Evolutionary conservation across 1,140 invertebrate species (phyloP).

Genomic region (Chymomyza costata): DNA sequence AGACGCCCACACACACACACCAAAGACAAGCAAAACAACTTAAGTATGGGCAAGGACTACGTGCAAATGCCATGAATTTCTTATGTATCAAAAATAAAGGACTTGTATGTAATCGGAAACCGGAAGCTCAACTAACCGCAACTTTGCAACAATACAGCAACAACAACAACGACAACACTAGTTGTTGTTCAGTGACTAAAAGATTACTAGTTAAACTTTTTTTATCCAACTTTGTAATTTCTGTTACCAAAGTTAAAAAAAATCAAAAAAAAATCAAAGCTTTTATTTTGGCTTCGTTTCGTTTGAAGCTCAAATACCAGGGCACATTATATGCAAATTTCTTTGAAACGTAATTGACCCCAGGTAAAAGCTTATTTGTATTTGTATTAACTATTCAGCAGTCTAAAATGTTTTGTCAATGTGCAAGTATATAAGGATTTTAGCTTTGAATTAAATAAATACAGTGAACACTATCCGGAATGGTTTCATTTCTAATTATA

Average conservation of each 20-base stretch:
- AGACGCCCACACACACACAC: slow-evolving; percentile 28
- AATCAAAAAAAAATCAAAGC: no score
- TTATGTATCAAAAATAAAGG: slow-evolving; percentile 51
- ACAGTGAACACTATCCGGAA: no score
- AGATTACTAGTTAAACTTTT: slow-evolving; percentile 63
- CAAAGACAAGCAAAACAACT: slow-evolving; percentile 62
- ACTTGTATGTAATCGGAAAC: slow-evolving; percentile 64
- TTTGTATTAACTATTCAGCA: slow-evolving; percentile 52
- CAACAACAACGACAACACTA: slow-evolving; percentile 20
- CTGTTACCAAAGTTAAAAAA: slow-evolving; percentile 26
- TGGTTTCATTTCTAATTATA: no score
- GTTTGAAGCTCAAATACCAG: slow-evolving; percentile 27
- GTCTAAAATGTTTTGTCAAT: slow-evolving; percentile 44
- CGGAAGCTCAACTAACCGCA: slow-evolving; percentile 56
- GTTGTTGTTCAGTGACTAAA: slow-evolving; percentile 34
- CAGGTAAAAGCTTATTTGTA: slow-evolving; percentile 38
- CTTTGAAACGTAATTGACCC: slow-evolving; percentile 32
- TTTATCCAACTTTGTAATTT: slow-evolving; percentile 41
- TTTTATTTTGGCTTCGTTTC: no score
- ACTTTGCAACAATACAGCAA: slow-evolving; percentile 38
- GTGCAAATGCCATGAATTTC: slow-evolving; percentile 66
- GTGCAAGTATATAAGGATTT: no score
- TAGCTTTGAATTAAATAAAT: no score
- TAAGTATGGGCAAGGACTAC: slow-evolving; percentile 49
- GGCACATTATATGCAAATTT: slow-evolving; percentile 38